Conservation (phyloP, 2,888 invertebrate species). For the Conus canariensis region DNA sequence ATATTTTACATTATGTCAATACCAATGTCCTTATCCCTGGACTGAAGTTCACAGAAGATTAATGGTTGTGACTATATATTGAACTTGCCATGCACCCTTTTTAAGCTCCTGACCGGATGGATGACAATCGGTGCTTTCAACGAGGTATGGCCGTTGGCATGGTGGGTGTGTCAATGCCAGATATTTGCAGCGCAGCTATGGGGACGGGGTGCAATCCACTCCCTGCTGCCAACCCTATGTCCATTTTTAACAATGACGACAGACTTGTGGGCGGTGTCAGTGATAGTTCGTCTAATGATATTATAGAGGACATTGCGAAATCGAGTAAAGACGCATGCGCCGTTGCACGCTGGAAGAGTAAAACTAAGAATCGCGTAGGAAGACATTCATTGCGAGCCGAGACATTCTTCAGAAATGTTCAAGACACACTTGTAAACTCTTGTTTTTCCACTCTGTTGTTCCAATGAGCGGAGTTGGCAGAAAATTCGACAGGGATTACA, state of each 20-base stretch:
- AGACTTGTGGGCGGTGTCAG: neutral
- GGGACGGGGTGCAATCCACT: no score
- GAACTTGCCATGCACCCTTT: no score
- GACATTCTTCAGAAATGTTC: conserved; percentile 28
- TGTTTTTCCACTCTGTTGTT: conserved; percentile 3
- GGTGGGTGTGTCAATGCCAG: neutral
- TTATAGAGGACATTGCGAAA: conserved; percentile 8
- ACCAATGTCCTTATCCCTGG: no score
- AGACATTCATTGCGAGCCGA: neutral
- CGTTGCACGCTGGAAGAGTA: neutral
- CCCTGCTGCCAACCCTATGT: no score
- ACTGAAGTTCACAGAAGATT: no score
- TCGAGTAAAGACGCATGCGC: conserved; percentile 17
- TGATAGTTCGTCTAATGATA: conserved; percentile 5
- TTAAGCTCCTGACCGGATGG: no score
- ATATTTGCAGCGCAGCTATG: no score
- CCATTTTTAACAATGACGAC: conserved; percentile 25
- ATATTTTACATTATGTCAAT: no score
- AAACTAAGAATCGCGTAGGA: neutral
- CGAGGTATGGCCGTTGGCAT: neutral
- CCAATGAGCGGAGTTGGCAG: conserved; percentile 38
- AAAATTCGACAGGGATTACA: conserved; percentile 34
- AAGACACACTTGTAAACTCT: neutral
- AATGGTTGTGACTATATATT: no score
- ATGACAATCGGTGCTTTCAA: no score